These are phyloP conservation scores for Rhinichthys klamathensis DNA, from an alignment of 2,113 vertebrate species.

Conservation along the genomic window DNA sequence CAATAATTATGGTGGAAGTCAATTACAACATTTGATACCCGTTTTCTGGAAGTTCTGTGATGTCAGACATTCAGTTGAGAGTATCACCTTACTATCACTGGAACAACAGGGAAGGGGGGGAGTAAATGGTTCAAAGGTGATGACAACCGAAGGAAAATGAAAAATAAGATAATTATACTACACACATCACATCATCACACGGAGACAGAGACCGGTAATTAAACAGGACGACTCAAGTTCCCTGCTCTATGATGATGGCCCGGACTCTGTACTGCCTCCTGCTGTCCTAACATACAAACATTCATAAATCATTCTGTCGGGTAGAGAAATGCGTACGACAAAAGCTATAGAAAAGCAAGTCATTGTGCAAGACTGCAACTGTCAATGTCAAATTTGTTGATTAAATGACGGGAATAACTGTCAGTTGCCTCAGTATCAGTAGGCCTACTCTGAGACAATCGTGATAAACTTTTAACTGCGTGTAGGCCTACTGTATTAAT, in stretches of 20 bases:
- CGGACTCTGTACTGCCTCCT: neutral
- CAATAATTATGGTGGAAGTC: neutral
- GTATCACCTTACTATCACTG: neutral
- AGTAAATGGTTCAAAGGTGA: constrained; percentile 6
- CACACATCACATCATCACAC: neutral
- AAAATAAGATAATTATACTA: neutral
- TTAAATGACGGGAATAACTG: neutral
- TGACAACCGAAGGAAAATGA: neutral
- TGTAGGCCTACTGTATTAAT: too few relatives aligned
- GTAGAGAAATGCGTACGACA: neutral
- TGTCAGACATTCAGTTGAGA: too few relatives aligned
- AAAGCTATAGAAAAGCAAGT: neutral
- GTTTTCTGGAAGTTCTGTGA: too few relatives aligned
- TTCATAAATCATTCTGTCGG: neutral
- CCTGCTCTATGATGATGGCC: neutral
- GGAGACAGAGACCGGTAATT: neutral
- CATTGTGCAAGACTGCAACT: neutral
- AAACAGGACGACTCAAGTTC: neutral
- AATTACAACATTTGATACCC: neutral
- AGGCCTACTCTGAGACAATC: neutral
- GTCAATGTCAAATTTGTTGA: neutral
- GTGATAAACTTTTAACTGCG: neutral
- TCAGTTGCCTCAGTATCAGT: neutral
- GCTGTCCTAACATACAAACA: constrained; percentile 1
- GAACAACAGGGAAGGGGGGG: neutral